Evolutionary conservation across 2,113 vertebrate genomes (phyloP).

Genomic region (Oryzias curvinotus): DNA sequence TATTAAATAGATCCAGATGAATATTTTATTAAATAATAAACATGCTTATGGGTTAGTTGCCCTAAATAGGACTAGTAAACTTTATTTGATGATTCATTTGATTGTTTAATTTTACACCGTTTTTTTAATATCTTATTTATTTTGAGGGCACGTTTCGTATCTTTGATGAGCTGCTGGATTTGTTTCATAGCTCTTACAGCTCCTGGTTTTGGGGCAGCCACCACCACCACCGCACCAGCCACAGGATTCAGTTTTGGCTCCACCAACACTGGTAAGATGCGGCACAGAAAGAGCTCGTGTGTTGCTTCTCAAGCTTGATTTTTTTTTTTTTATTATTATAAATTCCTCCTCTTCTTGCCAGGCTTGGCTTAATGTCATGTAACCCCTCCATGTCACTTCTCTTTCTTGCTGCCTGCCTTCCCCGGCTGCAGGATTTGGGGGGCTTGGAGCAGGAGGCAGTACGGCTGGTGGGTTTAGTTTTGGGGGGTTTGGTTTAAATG

Average conservation of each 20-base stretch:
- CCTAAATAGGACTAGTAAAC: too few species aligned
- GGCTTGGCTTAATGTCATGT: slow-evolving; percentile 38
- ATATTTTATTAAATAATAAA: too few species aligned
- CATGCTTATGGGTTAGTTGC: too few species aligned
- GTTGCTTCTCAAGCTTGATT: neutral
- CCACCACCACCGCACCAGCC: slow-evolving; percentile 73
- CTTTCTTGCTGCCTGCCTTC: slow-evolving; percentile 76
- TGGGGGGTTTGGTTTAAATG: slow-evolving; percentile 96
- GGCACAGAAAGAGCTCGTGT: neutral
- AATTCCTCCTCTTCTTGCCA: slow-evolving; percentile 2
- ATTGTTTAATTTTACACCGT: neutral
- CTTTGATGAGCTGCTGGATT: neutral
- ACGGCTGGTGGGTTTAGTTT: slow-evolving; percentile 97
- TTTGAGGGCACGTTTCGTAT: neutral
- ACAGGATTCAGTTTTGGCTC: slow-evolving; percentile 81
- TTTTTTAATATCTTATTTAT: neutral
- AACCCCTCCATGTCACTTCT: slow-evolving; percentile 76
- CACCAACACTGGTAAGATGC: slow-evolving; percentile 69
- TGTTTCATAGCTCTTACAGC: slow-evolving; percentile 68
- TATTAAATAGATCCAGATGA: too few species aligned
- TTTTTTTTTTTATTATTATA: too few species aligned
- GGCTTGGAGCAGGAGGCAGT: slow-evolving; percentile 92
- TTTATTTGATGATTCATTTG: too few species aligned
- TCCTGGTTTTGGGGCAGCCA: slow-evolving; percentile 75
- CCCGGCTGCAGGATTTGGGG: slow-evolving; percentile 93